phyloP scores from a whole-genome alignment of 2,113 vertebrate species.

The Dryoscopus gambensis region DNA sequence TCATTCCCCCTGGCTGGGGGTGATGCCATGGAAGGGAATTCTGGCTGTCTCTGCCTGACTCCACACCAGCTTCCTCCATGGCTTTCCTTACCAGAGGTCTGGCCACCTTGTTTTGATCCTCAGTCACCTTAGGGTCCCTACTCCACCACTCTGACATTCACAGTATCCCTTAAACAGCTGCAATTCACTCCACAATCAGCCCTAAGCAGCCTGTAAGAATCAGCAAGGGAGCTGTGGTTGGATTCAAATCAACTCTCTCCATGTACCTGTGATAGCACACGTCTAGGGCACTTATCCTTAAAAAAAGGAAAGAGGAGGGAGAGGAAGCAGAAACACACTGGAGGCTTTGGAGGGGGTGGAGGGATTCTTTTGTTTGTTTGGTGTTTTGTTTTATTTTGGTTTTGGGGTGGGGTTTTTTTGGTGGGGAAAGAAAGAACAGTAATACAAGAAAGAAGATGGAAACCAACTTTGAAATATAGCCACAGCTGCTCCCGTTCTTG shows the following conservation, averaged over 20 bases:
- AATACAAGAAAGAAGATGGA: neutral
- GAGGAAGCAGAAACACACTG: neutral
- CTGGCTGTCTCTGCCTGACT: neutral
- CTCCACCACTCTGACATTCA: neutral
- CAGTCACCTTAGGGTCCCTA: neutral
- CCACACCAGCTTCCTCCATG: neutral
- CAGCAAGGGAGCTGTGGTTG: neutral
- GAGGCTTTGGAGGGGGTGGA: fast-evolving
- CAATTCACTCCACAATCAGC: neutral
- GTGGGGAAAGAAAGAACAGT: neutral
- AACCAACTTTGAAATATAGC: conserved; percentile 10
- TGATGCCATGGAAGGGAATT: neutral
- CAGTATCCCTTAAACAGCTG: neutral
- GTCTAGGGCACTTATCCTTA: neutral
- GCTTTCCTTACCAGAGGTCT: neutral
- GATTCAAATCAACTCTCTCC: neutral
- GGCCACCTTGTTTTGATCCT: neutral
- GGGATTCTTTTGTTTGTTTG: neutral
- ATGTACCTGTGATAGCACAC: neutral
- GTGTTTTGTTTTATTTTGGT: neutral
- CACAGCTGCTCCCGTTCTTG: neutral
- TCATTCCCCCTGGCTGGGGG: neutral
- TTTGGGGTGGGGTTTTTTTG: neutral
- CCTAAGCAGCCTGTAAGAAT: neutral
- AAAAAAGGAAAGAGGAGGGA: neutral